Base-by-base conservation (phyloP, 30 jellyfish, hydroid and myxozoan species). In the Sanderia malayensis region DNA sequence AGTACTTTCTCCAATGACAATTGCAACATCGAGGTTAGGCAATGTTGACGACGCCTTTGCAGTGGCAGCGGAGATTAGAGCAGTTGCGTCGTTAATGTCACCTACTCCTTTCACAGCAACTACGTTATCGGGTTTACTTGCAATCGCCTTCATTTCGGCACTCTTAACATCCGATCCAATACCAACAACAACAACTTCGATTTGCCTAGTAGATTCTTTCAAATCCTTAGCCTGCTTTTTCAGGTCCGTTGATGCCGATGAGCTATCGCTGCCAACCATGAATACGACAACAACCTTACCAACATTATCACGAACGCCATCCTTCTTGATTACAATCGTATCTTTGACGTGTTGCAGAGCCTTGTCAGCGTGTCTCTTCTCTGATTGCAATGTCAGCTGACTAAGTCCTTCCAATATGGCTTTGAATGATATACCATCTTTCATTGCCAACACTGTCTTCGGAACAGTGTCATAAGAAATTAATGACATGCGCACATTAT, bases 201-300 rank as follows among this genome's bases (percentile, higher is more conserved):
- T 71, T 1, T 55, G 27, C 6, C 27, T 19, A 55, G 47, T 58
- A 13, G 67, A 21, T 1, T 47, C 47, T n/a, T 61, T 49, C 70
- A 80, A 26, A 31, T 1, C 85, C 7, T 68, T 46, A 2, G 83
- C 58, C 19, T 22, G 74, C 4, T 15, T 34, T 9, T 29, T 22
- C 2, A 80, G 26, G 33, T 23, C 67, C 1, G 25, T 22, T 46
- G 45, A 18, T 21, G 71, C 70, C 7, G 73, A 31, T 19, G n/a
- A 67, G 22, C 32, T 30, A 41, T 31, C 44, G 22, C 41, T 27
- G 3, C 95, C 95, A 46, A 61, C 82, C 3, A 83, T 57, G 25
- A 83, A 20, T 15, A 67, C 24, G 30, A 72, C 88, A 30, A 83
- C 67, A 27, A 83, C 95, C 59, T 73, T 78, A 31, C 82, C 89